Percentiles rank a stretch among this genome's conserved stretches.
These are phyloP conservation scores for Etheostoma cragini DNA, from an alignment of 2,113 vertebrate species.

Conservation along the genomic window DNA sequence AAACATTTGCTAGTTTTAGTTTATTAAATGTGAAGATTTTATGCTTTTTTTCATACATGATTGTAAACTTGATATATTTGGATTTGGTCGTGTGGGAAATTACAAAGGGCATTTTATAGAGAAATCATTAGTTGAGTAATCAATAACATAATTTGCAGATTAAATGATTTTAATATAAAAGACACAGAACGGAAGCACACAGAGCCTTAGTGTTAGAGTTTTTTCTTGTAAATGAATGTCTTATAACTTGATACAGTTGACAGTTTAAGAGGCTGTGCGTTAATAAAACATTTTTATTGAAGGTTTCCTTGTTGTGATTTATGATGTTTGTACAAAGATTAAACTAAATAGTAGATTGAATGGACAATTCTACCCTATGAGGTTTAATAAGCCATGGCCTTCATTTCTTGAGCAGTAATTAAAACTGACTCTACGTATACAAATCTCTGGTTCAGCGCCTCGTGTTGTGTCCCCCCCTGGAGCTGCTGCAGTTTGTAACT, in stretches of 20 bases:
- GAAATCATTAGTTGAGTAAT: background rate
- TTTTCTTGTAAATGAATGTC: background rate
- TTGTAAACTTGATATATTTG: too few species aligned
- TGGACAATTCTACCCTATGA: background rate
- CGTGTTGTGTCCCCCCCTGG: background rate
- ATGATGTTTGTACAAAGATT: slow-evolving; percentile 3
- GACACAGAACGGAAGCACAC: background rate
- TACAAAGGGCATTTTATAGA: background rate
- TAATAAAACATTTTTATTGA: slow-evolving; percentile 19
- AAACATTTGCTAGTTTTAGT: too few species aligned
- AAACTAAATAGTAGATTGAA: slow-evolving; percentile 5
- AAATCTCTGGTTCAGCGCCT: slow-evolving; percentile 1
- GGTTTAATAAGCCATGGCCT: slow-evolving; percentile 26
- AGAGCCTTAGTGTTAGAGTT: background rate
- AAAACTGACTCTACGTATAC: background rate
- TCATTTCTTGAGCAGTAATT: too few species aligned
- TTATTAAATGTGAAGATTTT: background rate
- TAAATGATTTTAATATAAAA: background rate
- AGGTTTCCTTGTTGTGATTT: background rate
- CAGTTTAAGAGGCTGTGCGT: background rate
- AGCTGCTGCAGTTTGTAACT: slow-evolving; percentile 3
- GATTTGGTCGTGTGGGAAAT: background rate
- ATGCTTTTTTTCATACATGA: background rate
- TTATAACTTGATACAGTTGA: background rate
- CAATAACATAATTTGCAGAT: background rate